Base-by-base conservation (phyloP, 2,113 vertebrate genomes). In the Heptranchias perlo region DNA sequence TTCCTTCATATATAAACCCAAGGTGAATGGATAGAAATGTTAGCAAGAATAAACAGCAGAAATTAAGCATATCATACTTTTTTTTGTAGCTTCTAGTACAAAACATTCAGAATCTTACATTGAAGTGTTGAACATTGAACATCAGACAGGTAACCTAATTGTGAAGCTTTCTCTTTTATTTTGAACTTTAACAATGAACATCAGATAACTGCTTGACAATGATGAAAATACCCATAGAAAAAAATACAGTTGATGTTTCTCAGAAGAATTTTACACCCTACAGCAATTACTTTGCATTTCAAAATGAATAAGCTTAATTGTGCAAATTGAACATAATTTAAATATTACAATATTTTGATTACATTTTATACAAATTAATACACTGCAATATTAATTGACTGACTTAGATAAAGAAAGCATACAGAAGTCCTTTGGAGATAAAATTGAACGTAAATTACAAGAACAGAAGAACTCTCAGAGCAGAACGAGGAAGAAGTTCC, bases 281-380 rank as follows among this genome's bases (percentile, higher is more conserved):
- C 14, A 65, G 23, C 21, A 62, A 93, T 62, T 93, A 44, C 96
- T 96, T 96, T 97, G 97, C 97, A 97, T 97, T 97, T 97, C 97
- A 97, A 97, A 98, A 97, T 97, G 97, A 97, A 96, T 96, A 78
- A 97, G 96, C 96, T 96, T 96, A 96, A 97, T 97, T 97, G 97
- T 97, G 97, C 94, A 97, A 97, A 98, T 97, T 96, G 97, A 92
- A 94, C 96, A 96, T 97, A 96, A 97, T 98, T 98, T 98, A 97
- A 96, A 97, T 96, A 97, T 98, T 97, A 97, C 97, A 98, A 97
- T 97, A 98, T 98, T 98, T 97, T 98, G 97, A 97, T 35, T 96
- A 97, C 98, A 97, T 97, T 96, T 97, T 98, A 97, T 97, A 97
- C 95, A 96, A 96, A 97, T 95, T 31, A 73, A 95, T 54, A 95